Conservation (phyloP, 1,140 invertebrate genomes). For the Zaprionus ghesquierei region DNA sequence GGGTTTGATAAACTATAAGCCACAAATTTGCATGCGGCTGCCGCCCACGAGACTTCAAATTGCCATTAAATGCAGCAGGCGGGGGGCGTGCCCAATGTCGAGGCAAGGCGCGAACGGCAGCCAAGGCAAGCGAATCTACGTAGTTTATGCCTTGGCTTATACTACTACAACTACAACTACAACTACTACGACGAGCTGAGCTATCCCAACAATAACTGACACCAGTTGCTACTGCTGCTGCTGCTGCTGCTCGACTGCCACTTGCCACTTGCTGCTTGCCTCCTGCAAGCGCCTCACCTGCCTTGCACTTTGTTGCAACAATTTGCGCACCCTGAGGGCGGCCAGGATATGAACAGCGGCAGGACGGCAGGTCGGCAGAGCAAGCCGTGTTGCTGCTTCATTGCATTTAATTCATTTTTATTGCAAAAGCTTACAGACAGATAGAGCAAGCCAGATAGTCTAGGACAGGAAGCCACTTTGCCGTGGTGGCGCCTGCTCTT, state of each 20-base stretch:
- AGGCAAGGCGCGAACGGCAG: not conserved
- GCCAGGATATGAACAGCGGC: slow-evolving; percentile 26
- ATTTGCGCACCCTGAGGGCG: slow-evolving; percentile 60
- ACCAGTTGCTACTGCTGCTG: slow-evolving; percentile 65
- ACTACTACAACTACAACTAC: not conserved
- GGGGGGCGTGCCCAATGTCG: slow-evolving; percentile 31
- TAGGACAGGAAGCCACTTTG: slow-evolving; percentile 66
- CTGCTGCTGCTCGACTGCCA: no score
- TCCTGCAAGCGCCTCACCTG: not conserved
- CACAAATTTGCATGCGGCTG: slow-evolving; percentile 75
- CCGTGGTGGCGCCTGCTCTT: slow-evolving; percentile 58
- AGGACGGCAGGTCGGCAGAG: slow-evolving; percentile 28
- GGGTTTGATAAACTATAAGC: slow-evolving; percentile 76
- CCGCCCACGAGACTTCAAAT: slow-evolving; percentile 71
- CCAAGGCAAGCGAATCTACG: slow-evolving; percentile 37
- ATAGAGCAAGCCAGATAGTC: slow-evolving; percentile 45
- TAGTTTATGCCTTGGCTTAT: slow-evolving; percentile 40
- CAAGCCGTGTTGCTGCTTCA: slow-evolving; percentile 59
- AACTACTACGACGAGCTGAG: slow-evolving; percentile 29
- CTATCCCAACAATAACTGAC: slow-evolving; percentile 72
- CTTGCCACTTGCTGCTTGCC: slow-evolving; percentile 2
- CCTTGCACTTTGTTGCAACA: slow-evolving; percentile 73
- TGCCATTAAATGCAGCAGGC: slow-evolving; percentile 70
- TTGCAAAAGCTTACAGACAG: slow-evolving; percentile 77
- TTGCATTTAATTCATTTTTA: slow-evolving; percentile 82